Evolutionary conservation across 2,888 invertebrate genomes (phyloP).

Genomic region (Phytoseiulus persimilis): DNA sequence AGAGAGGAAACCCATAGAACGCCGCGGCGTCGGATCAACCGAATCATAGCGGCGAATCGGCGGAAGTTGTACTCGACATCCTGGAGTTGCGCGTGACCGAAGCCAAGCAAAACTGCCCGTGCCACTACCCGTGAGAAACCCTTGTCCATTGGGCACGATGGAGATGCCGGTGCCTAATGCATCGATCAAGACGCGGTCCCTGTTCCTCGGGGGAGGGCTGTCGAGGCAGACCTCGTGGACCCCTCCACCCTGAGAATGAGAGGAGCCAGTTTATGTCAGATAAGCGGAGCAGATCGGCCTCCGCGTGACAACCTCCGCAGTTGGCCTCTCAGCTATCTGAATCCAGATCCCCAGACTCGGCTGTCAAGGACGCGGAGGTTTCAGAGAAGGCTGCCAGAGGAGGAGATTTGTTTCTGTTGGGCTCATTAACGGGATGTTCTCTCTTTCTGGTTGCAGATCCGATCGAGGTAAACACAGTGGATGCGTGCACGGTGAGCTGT

Average conservation of each 20-base stretch:
- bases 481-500: too few species aligned
- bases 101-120: background rate
- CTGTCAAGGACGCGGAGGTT: too few species aligned
- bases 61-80: background rate
- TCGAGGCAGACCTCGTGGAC: background rate
- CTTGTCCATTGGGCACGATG: background rate
- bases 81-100: background rate
- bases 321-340: too few species aligned
- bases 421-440: too few species aligned
- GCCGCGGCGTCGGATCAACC: background rate
- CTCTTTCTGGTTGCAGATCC: too few species aligned
- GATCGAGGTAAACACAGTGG: too few species aligned
- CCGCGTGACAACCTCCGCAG: too few species aligned
- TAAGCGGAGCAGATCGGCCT: background rate
- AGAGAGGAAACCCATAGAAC: background rate
- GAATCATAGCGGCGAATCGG: background rate
- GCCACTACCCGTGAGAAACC: background rate
- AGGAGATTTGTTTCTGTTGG: too few species aligned
- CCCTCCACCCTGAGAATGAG: background rate
- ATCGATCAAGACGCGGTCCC: background rate
- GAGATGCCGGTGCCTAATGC: background rate
- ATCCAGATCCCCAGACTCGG: too few species aligned
- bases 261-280: background rate
- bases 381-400: too few species aligned
- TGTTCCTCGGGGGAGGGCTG: background rate